Percentiles rank a stretch among this genome's conserved stretches.
phyloP scores from a whole-genome alignment of 2,113 vertebrate species.

The Eidolon helvum region DNA sequence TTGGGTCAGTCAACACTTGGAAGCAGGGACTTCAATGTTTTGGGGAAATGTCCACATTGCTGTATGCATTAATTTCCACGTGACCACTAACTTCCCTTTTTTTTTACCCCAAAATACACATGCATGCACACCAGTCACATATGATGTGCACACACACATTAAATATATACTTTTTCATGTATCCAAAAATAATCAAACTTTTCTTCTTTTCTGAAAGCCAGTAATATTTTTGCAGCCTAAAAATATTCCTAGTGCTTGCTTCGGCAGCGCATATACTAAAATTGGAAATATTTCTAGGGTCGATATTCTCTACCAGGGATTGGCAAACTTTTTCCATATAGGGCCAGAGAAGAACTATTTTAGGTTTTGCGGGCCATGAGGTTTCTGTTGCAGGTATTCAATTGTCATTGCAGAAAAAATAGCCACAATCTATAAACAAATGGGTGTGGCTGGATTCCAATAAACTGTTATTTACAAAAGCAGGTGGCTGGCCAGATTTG shows the following conservation, averaged over 20 bases:
- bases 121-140: background rate
- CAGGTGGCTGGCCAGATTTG: background rate
- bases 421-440: background rate
- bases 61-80: background rate
- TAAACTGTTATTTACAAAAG: conserved; percentile 51
- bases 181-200: background rate
- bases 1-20: background rate
- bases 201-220: background rate
- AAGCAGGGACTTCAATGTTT: background rate
- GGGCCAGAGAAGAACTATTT: background rate
- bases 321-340: background rate
- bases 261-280: background rate
- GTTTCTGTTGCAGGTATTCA: background rate
- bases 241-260: background rate
- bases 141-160: background rate
- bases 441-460: background rate
- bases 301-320: background rate
- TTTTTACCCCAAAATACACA: background rate
- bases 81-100: background rate
- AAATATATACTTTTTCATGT: conserved; percentile 2
- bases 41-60: background rate
- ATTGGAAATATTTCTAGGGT: background rate
- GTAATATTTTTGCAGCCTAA: background rate
- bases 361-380: background rate
- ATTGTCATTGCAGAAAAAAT: background rate